These are phyloP conservation scores for Copsychus sechellarum DNA, from an alignment of 2,113 vertebrate species.

Conservation along the genomic window DNA sequence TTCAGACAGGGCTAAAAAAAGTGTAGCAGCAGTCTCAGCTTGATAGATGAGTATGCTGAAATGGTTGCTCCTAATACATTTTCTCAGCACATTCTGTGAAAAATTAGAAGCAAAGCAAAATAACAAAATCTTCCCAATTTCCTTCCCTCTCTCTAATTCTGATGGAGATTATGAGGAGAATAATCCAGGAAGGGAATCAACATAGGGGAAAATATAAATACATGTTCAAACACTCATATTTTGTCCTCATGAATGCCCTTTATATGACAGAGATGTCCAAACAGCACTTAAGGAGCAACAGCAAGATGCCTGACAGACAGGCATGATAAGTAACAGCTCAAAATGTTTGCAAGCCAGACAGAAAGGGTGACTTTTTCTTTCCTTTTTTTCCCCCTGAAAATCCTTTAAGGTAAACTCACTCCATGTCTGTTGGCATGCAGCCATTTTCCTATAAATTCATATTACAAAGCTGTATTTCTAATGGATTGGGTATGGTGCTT, in stretches of 20 bases:
- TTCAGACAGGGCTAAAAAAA: constrained; percentile 45
- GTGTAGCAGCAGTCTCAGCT: background rate
- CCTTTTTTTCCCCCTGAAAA: background rate
- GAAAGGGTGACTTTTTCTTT: background rate
- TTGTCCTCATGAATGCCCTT: constrained; percentile 25
- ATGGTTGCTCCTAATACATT: background rate
- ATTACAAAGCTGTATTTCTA: constrained; percentile 77
- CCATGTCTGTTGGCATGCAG: constrained; percentile 63
- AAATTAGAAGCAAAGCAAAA: constrained; percentile 21
- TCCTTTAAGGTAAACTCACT: constrained; percentile 65
- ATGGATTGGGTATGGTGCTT: constrained; percentile 81
- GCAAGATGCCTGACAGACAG: constrained; percentile 27
- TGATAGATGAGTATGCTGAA: background rate
- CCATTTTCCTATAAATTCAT: constrained; percentile 76
- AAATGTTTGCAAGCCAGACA: constrained; percentile 16
- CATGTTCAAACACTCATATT: constrained; percentile 15
- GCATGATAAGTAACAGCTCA: constrained; percentile 26
- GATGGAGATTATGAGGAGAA: background rate
- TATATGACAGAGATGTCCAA: constrained; percentile 49
- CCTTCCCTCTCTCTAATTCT: background rate
- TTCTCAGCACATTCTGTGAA: background rate
- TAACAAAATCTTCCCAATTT: background rate
- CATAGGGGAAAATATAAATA: background rate
- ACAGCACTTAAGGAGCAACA: constrained; percentile 44
- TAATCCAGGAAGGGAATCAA: background rate